phyloP scores from a whole-genome alignment of 2,888 invertebrate species.

The Muschampia plurimacula region DNA sequence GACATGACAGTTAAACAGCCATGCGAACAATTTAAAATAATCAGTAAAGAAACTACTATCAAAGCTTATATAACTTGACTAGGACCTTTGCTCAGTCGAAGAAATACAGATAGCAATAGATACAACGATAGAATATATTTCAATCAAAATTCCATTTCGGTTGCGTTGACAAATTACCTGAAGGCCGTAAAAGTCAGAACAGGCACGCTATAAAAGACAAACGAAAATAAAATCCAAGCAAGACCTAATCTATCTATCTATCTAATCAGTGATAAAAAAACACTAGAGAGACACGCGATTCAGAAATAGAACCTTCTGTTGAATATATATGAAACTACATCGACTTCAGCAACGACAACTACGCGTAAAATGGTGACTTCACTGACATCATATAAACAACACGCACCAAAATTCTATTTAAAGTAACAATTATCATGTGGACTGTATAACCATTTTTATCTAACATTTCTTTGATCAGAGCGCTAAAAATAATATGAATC shows the following conservation, averaged over 20 bases:
- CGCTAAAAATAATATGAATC: too few relatives aligned
- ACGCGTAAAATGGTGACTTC: not conserved
- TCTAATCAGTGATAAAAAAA: not conserved
- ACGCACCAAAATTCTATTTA: not conserved
- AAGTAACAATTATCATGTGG: not conserved
- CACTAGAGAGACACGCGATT: not conserved
- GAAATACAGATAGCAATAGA: not conserved
- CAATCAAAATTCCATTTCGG: constrained; percentile 5
- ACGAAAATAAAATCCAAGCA: constrained; percentile 2
- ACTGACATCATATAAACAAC: not conserved
- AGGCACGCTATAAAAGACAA: constrained; percentile 3
- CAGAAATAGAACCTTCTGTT: not conserved
- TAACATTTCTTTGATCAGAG: too few relatives aligned
- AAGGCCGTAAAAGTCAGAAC: not conserved
- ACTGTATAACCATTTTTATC: too few relatives aligned
- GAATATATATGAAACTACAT: not conserved
- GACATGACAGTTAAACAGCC: too few relatives aligned
- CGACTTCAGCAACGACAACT: not conserved
- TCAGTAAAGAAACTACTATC: too few relatives aligned
- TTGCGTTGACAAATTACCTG: constrained; percentile 1
- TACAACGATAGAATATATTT: not conserved
- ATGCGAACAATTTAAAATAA: too few relatives aligned
- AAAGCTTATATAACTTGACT: too few relatives aligned
- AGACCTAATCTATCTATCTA: not conserved
- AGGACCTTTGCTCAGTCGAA: not conserved